These are phyloP conservation scores for Argyrosomus regius DNA, from an alignment of 2,797 vertebrate species.

Conservation along the genomic window DNA sequence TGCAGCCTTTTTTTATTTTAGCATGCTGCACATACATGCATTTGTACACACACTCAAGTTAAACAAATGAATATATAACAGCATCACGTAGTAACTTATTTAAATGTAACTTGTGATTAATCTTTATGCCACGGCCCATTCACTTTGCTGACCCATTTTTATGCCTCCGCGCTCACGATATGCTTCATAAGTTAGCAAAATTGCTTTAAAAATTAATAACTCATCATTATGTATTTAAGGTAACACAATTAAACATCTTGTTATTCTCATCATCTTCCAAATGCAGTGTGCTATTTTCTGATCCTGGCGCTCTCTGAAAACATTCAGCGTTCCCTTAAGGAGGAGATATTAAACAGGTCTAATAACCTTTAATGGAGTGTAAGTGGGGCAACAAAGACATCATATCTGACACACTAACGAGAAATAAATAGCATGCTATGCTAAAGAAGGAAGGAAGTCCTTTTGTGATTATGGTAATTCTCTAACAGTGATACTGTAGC, in stretches of 20 bases:
- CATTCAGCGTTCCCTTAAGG: slow-evolving; percentile 20
- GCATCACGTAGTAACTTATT: slow-evolving; percentile 68
- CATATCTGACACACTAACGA: neutral
- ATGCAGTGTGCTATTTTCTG: slow-evolving; percentile 21
- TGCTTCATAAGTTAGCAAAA: slow-evolving; percentile 70
- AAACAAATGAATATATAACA: slow-evolving; percentile 57
- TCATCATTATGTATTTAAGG: slow-evolving; percentile 76
- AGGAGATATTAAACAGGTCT: slow-evolving; percentile 22
- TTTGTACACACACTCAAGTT: slow-evolving; percentile 1
- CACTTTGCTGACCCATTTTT: slow-evolving; percentile 77
- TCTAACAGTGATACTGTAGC: neutral
- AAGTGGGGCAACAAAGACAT: slow-evolving; percentile 27
- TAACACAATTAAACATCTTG: slow-evolving; percentile 75
- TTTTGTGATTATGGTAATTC: slow-evolving; percentile 11
- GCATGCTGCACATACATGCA: neutral
- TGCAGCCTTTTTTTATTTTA: neutral
- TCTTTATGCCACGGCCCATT: slow-evolving; percentile 69
- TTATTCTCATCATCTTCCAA: slow-evolving; percentile 47
- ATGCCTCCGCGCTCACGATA: slow-evolving; percentile 57
- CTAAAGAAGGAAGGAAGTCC: neutral
- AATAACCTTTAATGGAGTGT: slow-evolving; percentile 37
- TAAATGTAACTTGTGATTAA: slow-evolving; percentile 79
- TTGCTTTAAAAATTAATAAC: slow-evolving; percentile 73
- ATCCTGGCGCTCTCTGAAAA: slow-evolving; percentile 8
- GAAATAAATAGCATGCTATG: neutral